Conservation (phyloP, 2,797 vertebrate species). For the Phrynocephalus forsythii region DNA sequence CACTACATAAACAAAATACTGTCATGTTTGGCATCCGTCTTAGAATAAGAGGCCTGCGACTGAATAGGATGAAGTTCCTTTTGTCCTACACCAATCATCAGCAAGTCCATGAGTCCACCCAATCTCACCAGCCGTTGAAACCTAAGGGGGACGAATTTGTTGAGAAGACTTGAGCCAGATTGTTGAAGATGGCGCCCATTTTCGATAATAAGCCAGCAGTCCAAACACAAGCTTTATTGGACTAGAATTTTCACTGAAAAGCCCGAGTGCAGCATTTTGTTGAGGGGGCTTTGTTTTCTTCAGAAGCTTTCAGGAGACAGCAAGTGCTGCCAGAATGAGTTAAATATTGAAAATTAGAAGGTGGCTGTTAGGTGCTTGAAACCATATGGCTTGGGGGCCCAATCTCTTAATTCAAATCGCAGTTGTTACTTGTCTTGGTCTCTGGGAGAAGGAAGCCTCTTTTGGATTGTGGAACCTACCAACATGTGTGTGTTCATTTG, state of each 20-base stretch:
- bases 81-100: background rate
- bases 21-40: background rate
- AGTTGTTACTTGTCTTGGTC: background rate
- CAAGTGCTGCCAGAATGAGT: background rate
- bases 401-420: background rate
- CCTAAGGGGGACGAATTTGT: slow-evolving; percentile 1
- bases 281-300: background rate
- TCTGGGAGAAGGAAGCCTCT: background rate
- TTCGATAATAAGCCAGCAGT: background rate
- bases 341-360: background rate
- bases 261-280: background rate
- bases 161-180: background rate
- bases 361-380: background rate
- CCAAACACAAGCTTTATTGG: background rate
- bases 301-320: background rate
- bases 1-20: background rate
- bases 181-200: background rate
- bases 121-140: fast-evolving
- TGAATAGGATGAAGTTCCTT: background rate
- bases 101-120: slow-evolving; percentile 2
- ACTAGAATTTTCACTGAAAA: background rate
- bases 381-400: background rate
- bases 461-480: no score
- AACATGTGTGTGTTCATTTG: background rate
- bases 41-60: background rate